A percentile compares a stretch with the other conserved stretches of the same genome.
These are phyloP conservation scores for Leptinotarsa tumamoca DNA, from an alignment of 2,888 invertebrate genomes.

Conservation along the genomic window DNA sequence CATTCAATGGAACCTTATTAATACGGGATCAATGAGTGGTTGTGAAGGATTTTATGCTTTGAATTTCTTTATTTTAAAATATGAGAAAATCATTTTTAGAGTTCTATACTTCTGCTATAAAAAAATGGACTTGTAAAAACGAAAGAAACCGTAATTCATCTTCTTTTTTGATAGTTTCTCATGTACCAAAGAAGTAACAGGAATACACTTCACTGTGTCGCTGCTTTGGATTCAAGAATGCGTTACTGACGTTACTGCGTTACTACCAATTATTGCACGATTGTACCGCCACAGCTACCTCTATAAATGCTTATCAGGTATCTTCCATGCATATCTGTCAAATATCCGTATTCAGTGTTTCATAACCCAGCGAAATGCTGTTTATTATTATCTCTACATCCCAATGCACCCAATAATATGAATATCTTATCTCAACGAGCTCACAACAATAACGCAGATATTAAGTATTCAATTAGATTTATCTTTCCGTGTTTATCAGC, in stretches of 20 bases:
- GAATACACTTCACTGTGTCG: too few species aligned
- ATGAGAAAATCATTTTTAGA: too few species aligned
- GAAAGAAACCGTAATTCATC: too few species aligned
- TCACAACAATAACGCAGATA: slow-evolving; percentile 41
- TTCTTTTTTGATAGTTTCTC: too few species aligned
- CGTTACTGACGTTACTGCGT: too few species aligned
- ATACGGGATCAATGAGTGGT: too few species aligned
- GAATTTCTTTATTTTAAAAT: too few species aligned
- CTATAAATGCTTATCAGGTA: slow-evolving; percentile 15
- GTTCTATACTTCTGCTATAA: too few species aligned
- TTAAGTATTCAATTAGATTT: slow-evolving; percentile 42
- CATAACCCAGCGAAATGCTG: slow-evolving; percentile 9
- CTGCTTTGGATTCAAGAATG: too few species aligned
- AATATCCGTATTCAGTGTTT: slow-evolving; percentile 20
- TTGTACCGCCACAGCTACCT: not conserved
- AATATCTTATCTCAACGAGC: slow-evolving; percentile 40
- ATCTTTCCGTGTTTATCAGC: slow-evolving; percentile 36
- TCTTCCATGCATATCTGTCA: slow-evolving; percentile 20
- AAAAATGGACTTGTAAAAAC: too few species aligned
- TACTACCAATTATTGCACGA: not conserved
- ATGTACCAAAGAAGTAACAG: too few species aligned
- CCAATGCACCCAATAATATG: slow-evolving; percentile 40
- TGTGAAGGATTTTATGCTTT: too few species aligned
- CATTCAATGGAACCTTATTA: not conserved
- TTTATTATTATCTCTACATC: slow-evolving; percentile 33